Conservation (phyloP, 2,113 vertebrate genomes). For the Peromyscus maniculatus region DNA sequence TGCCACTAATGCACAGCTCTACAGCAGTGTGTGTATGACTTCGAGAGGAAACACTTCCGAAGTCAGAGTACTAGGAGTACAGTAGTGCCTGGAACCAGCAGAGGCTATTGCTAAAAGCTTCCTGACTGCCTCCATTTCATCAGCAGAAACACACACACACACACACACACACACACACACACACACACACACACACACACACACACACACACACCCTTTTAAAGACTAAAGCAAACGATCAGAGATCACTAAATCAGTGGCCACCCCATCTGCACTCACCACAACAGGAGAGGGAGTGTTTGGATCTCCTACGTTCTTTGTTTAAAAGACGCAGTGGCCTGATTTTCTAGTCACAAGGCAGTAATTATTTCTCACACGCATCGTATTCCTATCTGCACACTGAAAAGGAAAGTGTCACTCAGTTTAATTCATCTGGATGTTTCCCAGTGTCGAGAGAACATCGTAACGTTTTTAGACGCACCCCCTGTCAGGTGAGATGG, state of each 20-base stretch:
- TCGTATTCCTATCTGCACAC: slow-evolving; percentile 46
- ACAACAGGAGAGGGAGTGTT: background rate
- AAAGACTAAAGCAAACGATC: slow-evolving; percentile 55
- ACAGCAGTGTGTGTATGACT: slow-evolving; percentile 64
- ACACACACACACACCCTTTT: background rate
- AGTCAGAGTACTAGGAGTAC: slow-evolving; percentile 27
- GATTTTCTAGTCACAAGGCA: slow-evolving; percentile 60
- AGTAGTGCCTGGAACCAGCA: slow-evolving; percentile 31
- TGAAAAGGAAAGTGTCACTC: slow-evolving; percentile 63
- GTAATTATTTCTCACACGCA: slow-evolving; percentile 60
- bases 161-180: background rate
- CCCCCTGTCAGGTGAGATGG: slow-evolving; percentile 62
- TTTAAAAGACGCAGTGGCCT: slow-evolving; percentile 56
- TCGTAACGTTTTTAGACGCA: slow-evolving; percentile 59
- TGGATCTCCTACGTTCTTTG: slow-evolving; percentile 1
- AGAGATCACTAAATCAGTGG: slow-evolving; percentile 40
- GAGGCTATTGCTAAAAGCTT: slow-evolving; percentile 64
- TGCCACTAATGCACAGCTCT: slow-evolving; percentile 26
- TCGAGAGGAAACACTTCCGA: slow-evolving; percentile 51
- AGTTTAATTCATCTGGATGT: slow-evolving; percentile 60
- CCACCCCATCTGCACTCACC: background rate
- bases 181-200: background rate
- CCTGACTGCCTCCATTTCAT: slow-evolving; percentile 61
- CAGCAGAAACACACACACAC: background rate
- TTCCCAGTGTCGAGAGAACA: slow-evolving; percentile 60